Base-by-base conservation (phyloP, 2,113 vertebrate genomes). In the Rhombomys opimus region DNA sequence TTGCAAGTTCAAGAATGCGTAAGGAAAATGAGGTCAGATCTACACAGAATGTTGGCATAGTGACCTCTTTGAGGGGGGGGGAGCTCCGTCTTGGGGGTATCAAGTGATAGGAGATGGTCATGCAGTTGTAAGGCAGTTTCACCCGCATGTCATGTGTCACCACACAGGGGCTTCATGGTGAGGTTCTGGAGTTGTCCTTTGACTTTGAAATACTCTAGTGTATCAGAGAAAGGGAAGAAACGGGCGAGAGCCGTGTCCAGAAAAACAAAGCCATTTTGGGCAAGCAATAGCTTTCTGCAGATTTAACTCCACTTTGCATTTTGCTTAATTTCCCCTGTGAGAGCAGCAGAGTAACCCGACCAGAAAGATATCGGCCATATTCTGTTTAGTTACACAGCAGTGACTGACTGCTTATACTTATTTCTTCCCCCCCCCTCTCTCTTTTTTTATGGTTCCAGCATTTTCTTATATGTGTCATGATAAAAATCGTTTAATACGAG, bases 11-110 rank as follows among this genome's bases (percentile, higher is more conserved):
- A 94, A 72, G 91, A 61, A 77, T 93, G 68, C 52, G 92, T 95
- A 94, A 96, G 84, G 90, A 87, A 95, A 96, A 94, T 52, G 82
- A 95, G 95, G 52, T 92, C 35, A 50, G 92, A n/a, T 89, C 67
- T 73, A 73, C 73, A n/a, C 67, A 72, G 67, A 54, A 17, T 70
- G 72, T 73, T 22, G 7, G 65, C 75, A 32, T 0, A 10, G 25
- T 46, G 67, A 75, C 95, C 52, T 65, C 54, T 84, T 91, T 82
- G 38, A 72, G 70, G 27, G 30, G 52, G 54, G 32, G 46, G 59
- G 91, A 85, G 91, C 90, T 68, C 57, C 52, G 93, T 96, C 72
- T 7, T 52, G 63, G 81, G 68, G 46, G 76, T 63, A 27, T 94
- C 11, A 67, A 70, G 27, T 78, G 68, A 92, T 63, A 96, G 67